phyloP scores from a whole-genome alignment of 2,797 vertebrate genomes.

The Adrianichthys oophorus region DNA sequence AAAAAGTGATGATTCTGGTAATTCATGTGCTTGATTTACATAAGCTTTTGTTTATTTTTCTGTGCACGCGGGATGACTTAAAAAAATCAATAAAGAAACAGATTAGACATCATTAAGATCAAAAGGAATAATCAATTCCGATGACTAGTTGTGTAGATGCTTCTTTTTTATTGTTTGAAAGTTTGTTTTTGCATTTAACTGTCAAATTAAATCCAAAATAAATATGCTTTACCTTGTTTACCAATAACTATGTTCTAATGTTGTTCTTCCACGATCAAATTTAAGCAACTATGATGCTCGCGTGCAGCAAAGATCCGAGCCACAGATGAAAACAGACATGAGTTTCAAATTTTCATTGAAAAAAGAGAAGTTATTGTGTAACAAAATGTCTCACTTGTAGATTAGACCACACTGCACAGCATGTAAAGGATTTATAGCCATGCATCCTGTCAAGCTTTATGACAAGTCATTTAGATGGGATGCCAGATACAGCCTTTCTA shows the following conservation, averaged over 20 bases:
- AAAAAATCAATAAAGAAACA: no score
- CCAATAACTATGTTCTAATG: no score
- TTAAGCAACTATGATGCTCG: constrained; percentile 14
- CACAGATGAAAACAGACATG: background rate
- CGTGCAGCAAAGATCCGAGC: constrained; percentile 27
- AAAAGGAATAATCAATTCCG: no score
- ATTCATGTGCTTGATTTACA: background rate
- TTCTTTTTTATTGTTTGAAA: no score
- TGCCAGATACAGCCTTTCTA: constrained; percentile 3
- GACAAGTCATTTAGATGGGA: constrained; percentile 1
- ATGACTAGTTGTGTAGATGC: no score
- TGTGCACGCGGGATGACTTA: background rate
- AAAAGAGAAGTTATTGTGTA: constrained; percentile 43
- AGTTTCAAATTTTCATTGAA: constrained; percentile 57
- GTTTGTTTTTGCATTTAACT: no score
- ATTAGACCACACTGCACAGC: constrained; percentile 34
- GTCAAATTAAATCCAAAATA: no score
- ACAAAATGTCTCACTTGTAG: constrained; percentile 47
- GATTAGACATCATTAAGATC: no score
- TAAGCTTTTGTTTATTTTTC: background rate
- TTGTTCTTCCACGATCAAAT: no score
- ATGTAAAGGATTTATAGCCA: constrained; percentile 5
- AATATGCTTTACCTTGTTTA: no score
- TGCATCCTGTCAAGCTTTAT: constrained; percentile 2
- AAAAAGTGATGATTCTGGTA: background rate